Evolutionary conservation across 2,113 vertebrate genomes (phyloP).

Genomic region (Xiphophorus maculatus): DNA sequence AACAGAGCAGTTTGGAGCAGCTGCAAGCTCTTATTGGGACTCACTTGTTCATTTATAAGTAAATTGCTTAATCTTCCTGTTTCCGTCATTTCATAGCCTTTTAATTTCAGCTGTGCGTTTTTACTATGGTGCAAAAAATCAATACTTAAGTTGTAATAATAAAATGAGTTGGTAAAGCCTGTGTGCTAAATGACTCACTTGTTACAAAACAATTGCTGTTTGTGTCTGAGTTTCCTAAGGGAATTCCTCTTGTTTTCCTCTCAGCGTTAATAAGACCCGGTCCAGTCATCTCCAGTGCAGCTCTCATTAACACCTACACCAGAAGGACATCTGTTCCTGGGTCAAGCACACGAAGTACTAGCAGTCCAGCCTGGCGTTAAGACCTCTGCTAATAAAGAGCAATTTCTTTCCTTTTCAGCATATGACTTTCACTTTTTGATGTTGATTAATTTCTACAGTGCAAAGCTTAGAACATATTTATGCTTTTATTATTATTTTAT

Average conservation of each 20-base stretch:
- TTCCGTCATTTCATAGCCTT: background rate
- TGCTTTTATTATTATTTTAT: background rate
- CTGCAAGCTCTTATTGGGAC: conserved; percentile 3
- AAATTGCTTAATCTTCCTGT: background rate
- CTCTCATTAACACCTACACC: conserved; percentile 52
- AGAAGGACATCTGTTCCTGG: conserved; percentile 58
- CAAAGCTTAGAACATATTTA: background rate
- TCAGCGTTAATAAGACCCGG: conserved; percentile 75
- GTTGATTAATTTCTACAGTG: background rate
- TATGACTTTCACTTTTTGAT: background rate
- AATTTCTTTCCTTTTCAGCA: background rate
- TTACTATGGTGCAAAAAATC: background rate
- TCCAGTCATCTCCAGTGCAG: conserved; percentile 71
- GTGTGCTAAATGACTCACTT: background rate
- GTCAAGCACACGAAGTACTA: conserved; percentile 68
- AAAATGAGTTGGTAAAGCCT: background rate
- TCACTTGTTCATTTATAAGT: background rate
- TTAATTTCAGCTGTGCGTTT: background rate
- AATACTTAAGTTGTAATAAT: background rate
- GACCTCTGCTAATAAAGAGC: background rate
- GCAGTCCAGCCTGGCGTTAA: conserved; percentile 85
- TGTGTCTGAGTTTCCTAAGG: background rate
- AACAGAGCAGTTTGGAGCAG: conserved; percentile 16
- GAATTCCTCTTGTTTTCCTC: conserved; percentile 2
- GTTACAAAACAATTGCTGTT: background rate